These are phyloP conservation scores for Sebastes variabilis DNA, from an alignment of 2,797 vertebrate genomes.

Conservation along the genomic window DNA sequence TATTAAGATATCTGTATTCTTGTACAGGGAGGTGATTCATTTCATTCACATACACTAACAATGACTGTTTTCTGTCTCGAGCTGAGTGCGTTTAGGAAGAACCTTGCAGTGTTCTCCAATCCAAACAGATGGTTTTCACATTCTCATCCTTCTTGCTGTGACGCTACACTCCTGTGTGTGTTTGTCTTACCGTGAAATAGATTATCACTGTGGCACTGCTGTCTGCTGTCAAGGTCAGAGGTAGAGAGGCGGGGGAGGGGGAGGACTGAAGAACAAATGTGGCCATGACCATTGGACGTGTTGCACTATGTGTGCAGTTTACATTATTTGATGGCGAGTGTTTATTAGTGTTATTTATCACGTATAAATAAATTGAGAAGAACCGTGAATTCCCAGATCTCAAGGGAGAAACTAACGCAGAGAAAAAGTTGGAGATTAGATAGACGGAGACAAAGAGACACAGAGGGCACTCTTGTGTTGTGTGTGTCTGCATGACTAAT, in stretches of 20 bases:
- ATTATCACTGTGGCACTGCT: slow-evolving; percentile 32
- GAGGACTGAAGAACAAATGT: slow-evolving; percentile 7
- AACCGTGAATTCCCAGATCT: neutral
- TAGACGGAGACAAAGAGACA: neutral
- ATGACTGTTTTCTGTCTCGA: neutral
- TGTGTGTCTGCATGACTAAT: slow-evolving; percentile 36
- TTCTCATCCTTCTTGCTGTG: slow-evolving; percentile 28
- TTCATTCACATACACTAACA: neutral
- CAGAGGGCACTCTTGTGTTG: slow-evolving; percentile 15
- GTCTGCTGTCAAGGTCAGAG: slow-evolving; percentile 51
- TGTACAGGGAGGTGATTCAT: neutral
- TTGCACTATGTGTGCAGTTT: neutral
- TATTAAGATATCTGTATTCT: neutral
- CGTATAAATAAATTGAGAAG: neutral
- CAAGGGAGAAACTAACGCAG: neutral
- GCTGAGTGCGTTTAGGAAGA: slow-evolving; percentile 4
- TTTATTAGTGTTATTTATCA: neutral
- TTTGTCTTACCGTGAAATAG: slow-evolving; percentile 51
- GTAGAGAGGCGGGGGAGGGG: slow-evolving; percentile 6
- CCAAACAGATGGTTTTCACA: slow-evolving; percentile 41
- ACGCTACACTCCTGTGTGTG: slow-evolving; percentile 20
- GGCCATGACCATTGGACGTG: neutral
- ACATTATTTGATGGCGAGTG: neutral
- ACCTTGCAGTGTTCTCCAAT: neutral
- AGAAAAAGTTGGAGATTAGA: neutral